phyloP scores from a whole-genome alignment of 2,113 vertebrate genomes.

The Mirza zaza region DNA sequence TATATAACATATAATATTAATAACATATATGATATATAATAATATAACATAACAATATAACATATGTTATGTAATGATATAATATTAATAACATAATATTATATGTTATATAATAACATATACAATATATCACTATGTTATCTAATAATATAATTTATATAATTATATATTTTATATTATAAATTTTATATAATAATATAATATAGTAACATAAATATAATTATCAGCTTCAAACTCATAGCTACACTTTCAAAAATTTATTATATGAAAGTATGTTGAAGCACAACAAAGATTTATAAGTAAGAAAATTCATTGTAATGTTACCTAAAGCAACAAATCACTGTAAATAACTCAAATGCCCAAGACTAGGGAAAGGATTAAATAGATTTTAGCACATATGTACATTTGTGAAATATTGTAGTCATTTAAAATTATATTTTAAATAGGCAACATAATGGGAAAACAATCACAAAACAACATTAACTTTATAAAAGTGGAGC shows the following conservation, averaged over 20 bases:
- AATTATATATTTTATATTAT: no score
- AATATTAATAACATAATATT: no score
- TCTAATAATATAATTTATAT: no score
- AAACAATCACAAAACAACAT: not conserved
- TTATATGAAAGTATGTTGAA: not conserved
- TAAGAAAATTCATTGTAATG: not conserved
- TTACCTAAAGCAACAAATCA: not conserved
- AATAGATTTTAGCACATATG: not conserved
- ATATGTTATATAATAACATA: no score
- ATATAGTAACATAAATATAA: no score
- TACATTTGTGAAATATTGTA: not conserved
- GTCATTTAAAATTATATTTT: not conserved
- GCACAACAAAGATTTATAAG: not conserved
- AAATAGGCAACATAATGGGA: not conserved
- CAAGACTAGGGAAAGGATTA: not conserved
- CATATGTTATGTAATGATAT: no score
- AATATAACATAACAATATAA: no score
- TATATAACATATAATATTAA: no score
- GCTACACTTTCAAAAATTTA: not conserved
- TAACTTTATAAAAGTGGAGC: not conserved
- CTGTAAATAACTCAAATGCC: not conserved
- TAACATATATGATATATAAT: no score
- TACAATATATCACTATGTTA: no score
- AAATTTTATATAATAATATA: no score
- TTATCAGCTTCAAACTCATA: not conserved